Evolutionary conservation across 2,797 vertebrate genomes (phyloP).

Genomic region (Labroides dimidiatus): DNA sequence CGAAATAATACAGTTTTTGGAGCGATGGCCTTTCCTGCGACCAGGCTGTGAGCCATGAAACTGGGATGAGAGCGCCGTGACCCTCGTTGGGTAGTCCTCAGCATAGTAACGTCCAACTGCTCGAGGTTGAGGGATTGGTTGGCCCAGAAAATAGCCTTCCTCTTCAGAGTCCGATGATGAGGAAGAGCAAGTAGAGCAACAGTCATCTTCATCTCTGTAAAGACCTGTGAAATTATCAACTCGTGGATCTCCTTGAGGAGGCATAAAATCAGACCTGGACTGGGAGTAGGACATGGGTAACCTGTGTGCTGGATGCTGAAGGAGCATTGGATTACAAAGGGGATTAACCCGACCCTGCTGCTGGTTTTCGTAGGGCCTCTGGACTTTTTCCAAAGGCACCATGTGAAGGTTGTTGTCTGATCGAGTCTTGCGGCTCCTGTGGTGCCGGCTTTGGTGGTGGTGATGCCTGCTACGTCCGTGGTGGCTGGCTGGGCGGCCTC

Average conservation of each 20-base stretch:
- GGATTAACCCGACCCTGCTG: slow-evolving; percentile 69
- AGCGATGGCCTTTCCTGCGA: slow-evolving; percentile 92
- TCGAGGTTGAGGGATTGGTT: slow-evolving; percentile 95
- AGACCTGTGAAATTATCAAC: slow-evolving; percentile 82
- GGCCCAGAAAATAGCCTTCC: slow-evolving; percentile 96
- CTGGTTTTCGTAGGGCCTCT: slow-evolving; percentile 87
- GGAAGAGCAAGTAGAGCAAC: slow-evolving; percentile 94
- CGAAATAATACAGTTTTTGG: slow-evolving; percentile 98
- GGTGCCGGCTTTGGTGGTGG: slow-evolving; percentile 82
- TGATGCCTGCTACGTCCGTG: slow-evolving; percentile 82
- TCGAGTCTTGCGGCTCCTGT: slow-evolving; percentile 90
- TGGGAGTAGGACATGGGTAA: slow-evolving; percentile 77
- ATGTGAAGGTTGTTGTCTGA: slow-evolving; percentile 95
- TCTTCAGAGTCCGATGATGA: slow-evolving; percentile 97
- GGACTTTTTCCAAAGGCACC: slow-evolving; percentile 85
- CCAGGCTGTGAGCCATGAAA: slow-evolving; percentile 89
- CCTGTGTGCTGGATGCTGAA: slow-evolving; percentile 80
- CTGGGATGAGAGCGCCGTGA: slow-evolving; percentile 85
- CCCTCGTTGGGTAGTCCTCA: slow-evolving; percentile 89
- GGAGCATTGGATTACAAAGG: slow-evolving; percentile 45
- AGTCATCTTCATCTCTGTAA: slow-evolving; percentile 89
- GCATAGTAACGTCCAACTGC: slow-evolving; percentile 87
- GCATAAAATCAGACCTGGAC: slow-evolving; percentile 85
- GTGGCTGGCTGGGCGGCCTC: slow-evolving; percentile 78
- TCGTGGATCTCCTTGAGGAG: slow-evolving; percentile 70